Evolutionary conservation across 2,113 vertebrate genomes (phyloP).

Genomic region (Echinops telfairi): DNA sequence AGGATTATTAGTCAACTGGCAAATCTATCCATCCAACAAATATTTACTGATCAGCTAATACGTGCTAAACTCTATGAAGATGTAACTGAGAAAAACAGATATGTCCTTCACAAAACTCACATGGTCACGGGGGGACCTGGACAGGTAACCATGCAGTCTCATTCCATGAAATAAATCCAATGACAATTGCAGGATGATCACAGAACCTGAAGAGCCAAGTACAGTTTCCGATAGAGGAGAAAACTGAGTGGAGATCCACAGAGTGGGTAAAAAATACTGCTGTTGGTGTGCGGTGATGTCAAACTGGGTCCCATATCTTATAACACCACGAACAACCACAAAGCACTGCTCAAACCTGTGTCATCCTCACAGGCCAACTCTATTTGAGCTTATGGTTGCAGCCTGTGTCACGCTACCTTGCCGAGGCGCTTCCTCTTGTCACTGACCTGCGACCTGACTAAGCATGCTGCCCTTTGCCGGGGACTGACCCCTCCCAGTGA

Average conservation of each 20-base stretch:
- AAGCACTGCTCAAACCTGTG: too few species aligned
- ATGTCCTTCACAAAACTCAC: constrained; percentile 15
- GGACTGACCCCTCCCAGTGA: too few species aligned
- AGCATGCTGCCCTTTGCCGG: too few species aligned
- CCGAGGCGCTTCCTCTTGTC: too few species aligned
- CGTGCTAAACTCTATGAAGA: constrained; percentile 38
- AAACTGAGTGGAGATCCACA: neutral
- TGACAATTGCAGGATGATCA: neutral
- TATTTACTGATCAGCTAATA: constrained; percentile 45
- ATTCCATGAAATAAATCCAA: constrained; percentile 46
- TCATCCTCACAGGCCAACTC: neutral
- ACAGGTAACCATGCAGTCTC: neutral
- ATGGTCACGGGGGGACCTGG: neutral
- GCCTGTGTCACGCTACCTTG: too few species aligned
- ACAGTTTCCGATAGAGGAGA: constrained; percentile 1
- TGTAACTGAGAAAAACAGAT: constrained; percentile 25
- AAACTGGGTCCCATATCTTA: too few species aligned
- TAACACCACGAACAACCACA: too few species aligned
- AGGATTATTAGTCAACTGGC: constrained; percentile 14
- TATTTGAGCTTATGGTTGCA: too few species aligned
- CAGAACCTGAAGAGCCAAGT: constrained; percentile 1
- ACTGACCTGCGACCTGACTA: too few species aligned
- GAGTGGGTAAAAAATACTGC: neutral
- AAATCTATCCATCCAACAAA: constrained; percentile 24
- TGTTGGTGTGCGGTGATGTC: too few species aligned